These are phyloP conservation scores for Dryobates pubescens DNA, from an alignment of 2,797 vertebrate species.

Conservation along the genomic window DNA sequence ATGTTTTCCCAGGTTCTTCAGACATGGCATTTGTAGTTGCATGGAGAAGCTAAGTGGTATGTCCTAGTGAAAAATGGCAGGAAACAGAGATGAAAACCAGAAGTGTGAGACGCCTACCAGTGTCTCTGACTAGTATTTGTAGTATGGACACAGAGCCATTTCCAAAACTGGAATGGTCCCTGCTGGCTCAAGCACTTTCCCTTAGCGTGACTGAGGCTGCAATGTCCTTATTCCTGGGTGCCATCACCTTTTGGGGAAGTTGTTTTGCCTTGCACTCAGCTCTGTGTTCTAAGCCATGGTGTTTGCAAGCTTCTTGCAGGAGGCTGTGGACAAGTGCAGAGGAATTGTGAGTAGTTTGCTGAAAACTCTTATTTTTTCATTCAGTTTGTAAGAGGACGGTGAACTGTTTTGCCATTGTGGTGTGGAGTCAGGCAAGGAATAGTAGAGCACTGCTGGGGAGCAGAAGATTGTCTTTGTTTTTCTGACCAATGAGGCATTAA, in stretches of 20 bases:
- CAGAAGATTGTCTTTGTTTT: not conserved
- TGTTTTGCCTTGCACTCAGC: not conserved
- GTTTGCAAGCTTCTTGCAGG: not conserved
- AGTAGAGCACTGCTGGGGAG: not conserved
- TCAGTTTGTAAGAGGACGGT: not conserved
- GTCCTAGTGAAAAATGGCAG: not conserved
- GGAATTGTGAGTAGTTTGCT: not conserved
- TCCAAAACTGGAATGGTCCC: not conserved
- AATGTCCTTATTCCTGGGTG: not conserved
- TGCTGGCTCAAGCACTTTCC: not conserved
- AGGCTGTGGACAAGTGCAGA: not conserved
- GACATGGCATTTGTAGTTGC: not conserved
- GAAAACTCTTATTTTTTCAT: not conserved
- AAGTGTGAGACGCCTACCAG: not conserved
- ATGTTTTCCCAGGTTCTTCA: not conserved
- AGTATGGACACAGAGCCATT: not conserved
- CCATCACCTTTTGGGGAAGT: not conserved
- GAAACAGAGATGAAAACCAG: not conserved
- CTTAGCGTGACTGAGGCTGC: not conserved
- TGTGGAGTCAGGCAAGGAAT: not conserved
- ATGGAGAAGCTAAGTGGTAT: not conserved
- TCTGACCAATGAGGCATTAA: not conserved
- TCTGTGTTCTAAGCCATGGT: not conserved
- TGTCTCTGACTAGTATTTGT: not conserved
- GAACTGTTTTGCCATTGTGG: not conserved